A percentile compares a stretch with the other conserved stretches of the same genome.
These are phyloP conservation scores for Connochaetes taurinus DNA, from an alignment of 2,113 vertebrate genomes.

Conservation along the genomic window DNA sequence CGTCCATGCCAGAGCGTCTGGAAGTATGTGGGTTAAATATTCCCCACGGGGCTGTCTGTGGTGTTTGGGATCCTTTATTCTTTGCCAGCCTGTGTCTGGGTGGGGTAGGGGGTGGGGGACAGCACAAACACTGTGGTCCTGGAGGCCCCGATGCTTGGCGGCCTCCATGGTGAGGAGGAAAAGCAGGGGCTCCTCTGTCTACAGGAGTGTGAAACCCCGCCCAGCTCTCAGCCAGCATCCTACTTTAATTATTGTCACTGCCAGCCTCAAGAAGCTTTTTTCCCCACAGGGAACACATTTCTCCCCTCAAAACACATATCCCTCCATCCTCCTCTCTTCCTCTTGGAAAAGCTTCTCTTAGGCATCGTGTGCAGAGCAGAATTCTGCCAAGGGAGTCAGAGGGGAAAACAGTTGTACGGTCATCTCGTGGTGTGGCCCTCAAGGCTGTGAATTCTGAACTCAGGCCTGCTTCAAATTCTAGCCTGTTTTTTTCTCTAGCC, in stretches of 20 bases:
- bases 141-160: neutral
- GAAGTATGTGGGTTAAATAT: neutral
- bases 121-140: neutral
- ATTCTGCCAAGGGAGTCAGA: accelerated
- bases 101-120: neutral
- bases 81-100: neutral
- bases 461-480: neutral
- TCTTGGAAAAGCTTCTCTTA: too few species aligned
- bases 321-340: too few species aligned
- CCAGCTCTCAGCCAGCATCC: neutral
- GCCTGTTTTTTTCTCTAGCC: neutral
- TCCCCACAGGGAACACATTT: neutral
- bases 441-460: neutral
- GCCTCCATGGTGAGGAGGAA: neutral
- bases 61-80: neutral
- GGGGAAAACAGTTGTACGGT: accelerated
- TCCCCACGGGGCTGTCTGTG: constrained; percentile 1
- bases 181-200: neutral
- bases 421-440: neutral
- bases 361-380: neutral
- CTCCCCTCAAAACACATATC: neutral
- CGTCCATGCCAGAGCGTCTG: neutral
- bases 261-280: neutral
- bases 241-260: neutral
- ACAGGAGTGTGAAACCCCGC: neutral